Evolutionary conservation across 2,888 invertebrate genomes (phyloP), one percentile per base, ranked within the genome.

Genomic region (Lasioglossum malachurum): DNA sequence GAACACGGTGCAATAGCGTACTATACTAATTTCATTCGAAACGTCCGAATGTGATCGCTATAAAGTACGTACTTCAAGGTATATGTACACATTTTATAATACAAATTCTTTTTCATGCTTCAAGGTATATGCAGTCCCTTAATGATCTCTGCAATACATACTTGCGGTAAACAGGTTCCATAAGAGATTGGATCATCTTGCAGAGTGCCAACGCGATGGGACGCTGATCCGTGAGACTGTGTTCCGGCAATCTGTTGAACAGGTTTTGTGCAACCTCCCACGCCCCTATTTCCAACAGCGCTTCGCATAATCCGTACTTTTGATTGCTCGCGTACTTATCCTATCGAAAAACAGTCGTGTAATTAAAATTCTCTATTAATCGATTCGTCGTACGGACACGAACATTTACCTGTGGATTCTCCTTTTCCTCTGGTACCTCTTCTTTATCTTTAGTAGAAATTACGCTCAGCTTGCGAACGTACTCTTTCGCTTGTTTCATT

Each of bases 251-350:
- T 80, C 98, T 96, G 90, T 97, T 97, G 46, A 98, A 97, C 83
- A 99, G 96, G 89, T 96, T 96, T 86, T 97, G 96, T 4, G 98
- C 98, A 93, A 98, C 98, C 31, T 97, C 96, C 99, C 99, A 99
- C 92, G 98, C 98, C 1, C 98, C 99, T 89, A 99, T 97, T 88
- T 97, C 97, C 14, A 99, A 95, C 75, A 99, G 95, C 0, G 99
- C 98, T 94, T 99, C 98, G 92, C 98, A 98, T 41, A 99, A 96
- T 44, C 99, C 98, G 92, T 99, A 97, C 96, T 99, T 99, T 95
- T 99, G 99, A 96, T 99, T 99, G 77, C 95, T 96, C 94, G 96
- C 96, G 92, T 96, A 96, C 93, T 94, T 94, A 75, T 95, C 95
- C 94, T 96, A 35, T 64, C n/a, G 14, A 46, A n/a, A 44, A 38